Base-by-base conservation (phyloP, 2,888 invertebrate genomes). In the Meloe dianella region DNA sequence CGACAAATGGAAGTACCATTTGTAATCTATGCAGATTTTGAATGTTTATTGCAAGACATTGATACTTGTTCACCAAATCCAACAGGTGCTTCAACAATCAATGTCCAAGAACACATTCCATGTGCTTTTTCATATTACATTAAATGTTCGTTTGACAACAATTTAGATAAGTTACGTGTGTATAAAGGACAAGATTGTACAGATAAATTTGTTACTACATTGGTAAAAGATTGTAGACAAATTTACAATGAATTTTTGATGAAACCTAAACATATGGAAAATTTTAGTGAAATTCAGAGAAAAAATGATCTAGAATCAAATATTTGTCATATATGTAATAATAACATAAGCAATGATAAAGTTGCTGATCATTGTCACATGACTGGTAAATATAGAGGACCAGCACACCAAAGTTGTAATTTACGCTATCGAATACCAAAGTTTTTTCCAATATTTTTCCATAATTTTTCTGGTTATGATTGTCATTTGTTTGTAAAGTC, bases 71-170 rank as follows among this genome's bases (percentile, higher is more conserved):
- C 8, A 54, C 24, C 54, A 0, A 27, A 47, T 41, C 47, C 60
- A 12, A 0, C 8, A 2, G 2, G 0, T 14, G n/a, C 38, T 12
- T 29, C 17, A 12, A 38, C 24, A 2, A 41, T 41, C 0, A 9
- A 58, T 12, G 27, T 57, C n/a, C 56, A 57, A 1, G 66, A 66
- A 32, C 75, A 75, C 64, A 51, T 70, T n/a, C 70, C 73, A 0
- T 71, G 60, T 38, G 71, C 71, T 59, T 61, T 72, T 29, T 73
- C 66, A 0, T 74, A 73, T 61, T 75, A 73, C 61, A 30, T 73
- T 1, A 71, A 76, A 54, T 76, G 74, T 64, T 61, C 59, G 2
- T 72, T 68, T 60, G 74, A 75, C 66, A 61, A 65, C 9, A 24
- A 57, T 0, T 32, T 67, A 17, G 73, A 71, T 20, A 51, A 62